Conservation (phyloP, 1,140 invertebrate genomes). For the Brachionus plicatilis region DNA sequence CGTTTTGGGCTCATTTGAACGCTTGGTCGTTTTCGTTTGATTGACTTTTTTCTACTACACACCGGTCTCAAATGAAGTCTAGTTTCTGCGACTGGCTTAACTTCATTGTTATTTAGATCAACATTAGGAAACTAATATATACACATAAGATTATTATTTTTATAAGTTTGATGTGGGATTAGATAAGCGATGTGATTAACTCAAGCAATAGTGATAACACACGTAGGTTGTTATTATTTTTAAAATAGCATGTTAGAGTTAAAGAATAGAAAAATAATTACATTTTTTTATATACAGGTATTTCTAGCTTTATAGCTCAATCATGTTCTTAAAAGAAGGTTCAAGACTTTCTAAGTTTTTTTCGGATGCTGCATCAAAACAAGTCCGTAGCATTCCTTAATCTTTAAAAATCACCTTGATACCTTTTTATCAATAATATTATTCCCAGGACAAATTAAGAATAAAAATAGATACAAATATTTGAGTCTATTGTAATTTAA, state of each 20-base stretch:
- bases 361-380: background rate
- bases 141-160: background rate
- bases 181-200: background rate
- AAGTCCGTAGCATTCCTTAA: background rate
- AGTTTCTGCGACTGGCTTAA: background rate
- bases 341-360: background rate
- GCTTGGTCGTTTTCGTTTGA: slow-evolving; percentile 9
- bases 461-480: too few relatives aligned
- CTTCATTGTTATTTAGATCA: slow-evolving; percentile 20
- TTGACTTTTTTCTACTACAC: background rate
- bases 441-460: too few relatives aligned
- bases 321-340: background rate
- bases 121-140: background rate
- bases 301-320: background rate
- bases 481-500: too few relatives aligned
- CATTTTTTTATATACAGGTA: background rate
- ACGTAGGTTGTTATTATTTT: background rate
- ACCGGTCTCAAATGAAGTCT: background rate
- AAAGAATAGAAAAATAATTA: background rate
- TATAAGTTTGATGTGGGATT: background rate
- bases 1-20: background rate
- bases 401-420: too few relatives aligned
- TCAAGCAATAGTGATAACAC: background rate
- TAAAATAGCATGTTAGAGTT: background rate
- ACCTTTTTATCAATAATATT: too few relatives aligned